Conservation (phyloP, 2,797 vertebrate species). For the Hoplostethus atlanticus region DNA sequence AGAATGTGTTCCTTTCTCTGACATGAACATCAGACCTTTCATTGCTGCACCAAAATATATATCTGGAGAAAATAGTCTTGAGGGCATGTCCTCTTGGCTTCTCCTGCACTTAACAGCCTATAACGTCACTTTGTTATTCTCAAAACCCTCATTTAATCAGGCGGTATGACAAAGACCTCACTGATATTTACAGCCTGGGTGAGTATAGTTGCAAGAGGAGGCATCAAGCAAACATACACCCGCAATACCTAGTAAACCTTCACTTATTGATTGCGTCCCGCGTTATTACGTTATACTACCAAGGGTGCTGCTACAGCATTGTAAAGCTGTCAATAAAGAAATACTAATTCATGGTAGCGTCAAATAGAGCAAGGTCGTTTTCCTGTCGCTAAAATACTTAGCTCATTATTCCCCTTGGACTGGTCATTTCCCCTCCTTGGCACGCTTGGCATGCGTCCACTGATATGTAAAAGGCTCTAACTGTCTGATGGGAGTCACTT, state of each 20-base stretch:
- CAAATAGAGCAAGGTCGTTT: neutral
- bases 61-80: slow-evolving; percentile 28
- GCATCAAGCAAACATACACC: neutral
- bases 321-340: slow-evolving; percentile 5
- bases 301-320: neutral
- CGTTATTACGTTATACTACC: neutral
- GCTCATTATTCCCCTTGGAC: slow-evolving; percentile 17
- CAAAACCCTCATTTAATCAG: slow-evolving; percentile 59
- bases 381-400: slow-evolving; percentile 1
- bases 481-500: slow-evolving; percentile 41
- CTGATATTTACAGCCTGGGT: slow-evolving; percentile 55
- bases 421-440: slow-evolving; percentile 18
- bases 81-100: slow-evolving; percentile 32
- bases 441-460: slow-evolving; percentile 32
- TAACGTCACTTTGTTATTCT: neutral
- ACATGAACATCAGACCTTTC: slow-evolving; percentile 25
- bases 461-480: slow-evolving; percentile 49
- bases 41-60: slow-evolving; percentile 1
- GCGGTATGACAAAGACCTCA: slow-evolving; percentile 61
- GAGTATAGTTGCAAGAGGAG: slow-evolving; percentile 31
- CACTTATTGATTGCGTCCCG: neutral
- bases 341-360: neutral
- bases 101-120: neutral
- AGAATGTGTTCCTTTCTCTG: neutral
- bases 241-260: too few relatives aligned